phyloP scores from a whole-genome alignment of 2,113 vertebrate species.

The Mirza zaza region DNA sequence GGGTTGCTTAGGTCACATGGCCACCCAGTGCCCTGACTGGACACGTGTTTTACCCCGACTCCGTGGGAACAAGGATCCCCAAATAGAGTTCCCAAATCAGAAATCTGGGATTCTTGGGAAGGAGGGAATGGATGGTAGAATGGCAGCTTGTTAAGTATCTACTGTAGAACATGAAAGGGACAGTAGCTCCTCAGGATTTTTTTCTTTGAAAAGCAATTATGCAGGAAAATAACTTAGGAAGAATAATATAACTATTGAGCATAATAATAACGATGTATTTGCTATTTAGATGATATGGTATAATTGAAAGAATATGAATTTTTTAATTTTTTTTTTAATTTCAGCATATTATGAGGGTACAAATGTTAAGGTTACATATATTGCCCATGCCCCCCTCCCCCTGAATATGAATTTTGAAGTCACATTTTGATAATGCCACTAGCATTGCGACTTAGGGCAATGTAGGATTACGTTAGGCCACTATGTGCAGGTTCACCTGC shows the following conservation, averaged over 20 bases:
- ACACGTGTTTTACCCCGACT: not conserved
- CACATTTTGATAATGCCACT: not conserved
- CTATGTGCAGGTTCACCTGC: not conserved
- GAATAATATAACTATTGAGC: not conserved
- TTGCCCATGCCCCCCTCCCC: no score
- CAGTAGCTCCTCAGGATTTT: not conserved
- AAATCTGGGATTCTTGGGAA: not conserved
- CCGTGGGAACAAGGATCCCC: not conserved
- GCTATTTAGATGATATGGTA: not conserved
- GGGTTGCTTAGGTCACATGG: not conserved
- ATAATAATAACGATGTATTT: constrained; percentile 14
- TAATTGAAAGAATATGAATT: constrained; percentile 19
- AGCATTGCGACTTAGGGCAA: constrained; percentile 16
- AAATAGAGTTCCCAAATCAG: not conserved
- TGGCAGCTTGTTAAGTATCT: not conserved
- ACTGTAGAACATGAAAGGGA: not conserved
- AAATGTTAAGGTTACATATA: no score
- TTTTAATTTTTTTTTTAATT: not conserved
- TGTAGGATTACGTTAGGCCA: not conserved
- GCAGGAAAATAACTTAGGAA: constrained; percentile 5
- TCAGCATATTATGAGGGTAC: no score
- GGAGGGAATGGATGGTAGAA: not conserved
- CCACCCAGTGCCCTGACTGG: not conserved
- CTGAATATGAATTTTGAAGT: not conserved
- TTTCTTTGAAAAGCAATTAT: constrained; percentile 32